These are phyloP conservation scores for Danio choprae DNA, from an alignment of 2,797 vertebrate species.

Conservation along the genomic window DNA sequence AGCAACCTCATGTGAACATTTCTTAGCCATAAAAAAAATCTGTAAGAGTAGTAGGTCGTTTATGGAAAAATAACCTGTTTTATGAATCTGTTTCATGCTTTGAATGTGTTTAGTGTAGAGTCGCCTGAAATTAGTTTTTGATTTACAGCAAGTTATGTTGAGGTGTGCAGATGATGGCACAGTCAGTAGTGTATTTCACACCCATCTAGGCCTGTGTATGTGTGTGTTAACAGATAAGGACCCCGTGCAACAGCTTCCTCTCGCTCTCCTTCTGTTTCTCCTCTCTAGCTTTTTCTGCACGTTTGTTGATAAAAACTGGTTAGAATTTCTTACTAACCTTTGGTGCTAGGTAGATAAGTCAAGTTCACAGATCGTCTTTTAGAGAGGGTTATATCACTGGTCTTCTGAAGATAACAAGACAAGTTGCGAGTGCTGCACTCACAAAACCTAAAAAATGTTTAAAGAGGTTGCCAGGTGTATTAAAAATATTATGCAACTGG, in stretches of 20 bases:
- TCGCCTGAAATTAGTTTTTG: neutral
- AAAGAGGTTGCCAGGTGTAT: neutral
- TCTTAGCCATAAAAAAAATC: neutral
- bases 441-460: neutral
- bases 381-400: conserved; percentile 3
- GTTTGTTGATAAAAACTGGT: conserved; percentile 22
- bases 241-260: neutral
- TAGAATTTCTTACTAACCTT: neutral
- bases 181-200: conserved; percentile 16
- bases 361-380: neutral
- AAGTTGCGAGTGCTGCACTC: neutral
- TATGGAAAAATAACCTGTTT: neutral
- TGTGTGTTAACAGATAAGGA: conserved; percentile 40
- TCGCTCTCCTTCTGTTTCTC: neutral
- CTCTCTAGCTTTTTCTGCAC: conserved; percentile 4
- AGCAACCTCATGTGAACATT: conserved; percentile 19
- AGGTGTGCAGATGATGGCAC: neutral
- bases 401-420: conserved; percentile 31
- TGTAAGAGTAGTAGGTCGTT: conserved; percentile 1
- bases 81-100: conserved; percentile 12
- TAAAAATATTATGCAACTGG: neutral
- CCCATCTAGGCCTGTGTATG: neutral
- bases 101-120: neutral
- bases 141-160: conserved; percentile 1
- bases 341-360: neutral